Evolutionary conservation across 2,888 invertebrate genomes (phyloP).

Genomic region (Omphaloscelis lunosa): DNA sequence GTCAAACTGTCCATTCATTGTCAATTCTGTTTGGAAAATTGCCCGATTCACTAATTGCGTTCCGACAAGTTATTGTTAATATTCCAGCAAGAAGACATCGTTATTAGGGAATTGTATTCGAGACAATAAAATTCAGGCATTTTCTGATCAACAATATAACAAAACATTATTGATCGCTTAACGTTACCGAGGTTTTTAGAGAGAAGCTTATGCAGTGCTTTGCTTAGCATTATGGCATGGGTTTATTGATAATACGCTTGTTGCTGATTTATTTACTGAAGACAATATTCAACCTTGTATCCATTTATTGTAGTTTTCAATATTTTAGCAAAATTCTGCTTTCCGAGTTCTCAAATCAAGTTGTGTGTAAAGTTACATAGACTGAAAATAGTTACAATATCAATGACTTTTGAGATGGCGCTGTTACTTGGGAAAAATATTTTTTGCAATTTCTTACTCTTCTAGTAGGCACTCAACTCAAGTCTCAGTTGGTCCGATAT

Average conservation of each 20-base stretch:
- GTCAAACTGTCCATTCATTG: conserved; percentile 26
- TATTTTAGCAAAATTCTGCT: not conserved
- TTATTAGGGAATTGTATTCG: not conserved
- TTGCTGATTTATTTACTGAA: conserved; percentile 4
- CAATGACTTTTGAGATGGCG: not conserved
- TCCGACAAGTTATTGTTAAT: not conserved
- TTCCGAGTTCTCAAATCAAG: not conserved
- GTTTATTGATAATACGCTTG: not conserved
- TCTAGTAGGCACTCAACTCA: no score
- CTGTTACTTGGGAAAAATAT: no score
- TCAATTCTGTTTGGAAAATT: not conserved
- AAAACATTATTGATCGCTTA: not conserved
- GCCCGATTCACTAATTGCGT: not conserved
- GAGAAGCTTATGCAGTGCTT: not conserved
- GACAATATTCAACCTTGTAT: not conserved
- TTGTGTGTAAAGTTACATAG: conserved; percentile 8
- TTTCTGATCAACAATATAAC: not conserved
- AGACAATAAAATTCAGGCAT: conserved; percentile 6
- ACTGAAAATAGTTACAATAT: not conserved
- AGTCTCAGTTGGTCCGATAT: no score
- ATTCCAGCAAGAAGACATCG: not conserved
- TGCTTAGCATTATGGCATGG: not conserved
- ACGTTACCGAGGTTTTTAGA: not conserved
- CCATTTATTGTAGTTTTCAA: not conserved
- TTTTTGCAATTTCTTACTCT: no score